Evolutionary conservation across 2,888 invertebrate species (phyloP).

Genomic region (Serrognathus titanus): DNA sequence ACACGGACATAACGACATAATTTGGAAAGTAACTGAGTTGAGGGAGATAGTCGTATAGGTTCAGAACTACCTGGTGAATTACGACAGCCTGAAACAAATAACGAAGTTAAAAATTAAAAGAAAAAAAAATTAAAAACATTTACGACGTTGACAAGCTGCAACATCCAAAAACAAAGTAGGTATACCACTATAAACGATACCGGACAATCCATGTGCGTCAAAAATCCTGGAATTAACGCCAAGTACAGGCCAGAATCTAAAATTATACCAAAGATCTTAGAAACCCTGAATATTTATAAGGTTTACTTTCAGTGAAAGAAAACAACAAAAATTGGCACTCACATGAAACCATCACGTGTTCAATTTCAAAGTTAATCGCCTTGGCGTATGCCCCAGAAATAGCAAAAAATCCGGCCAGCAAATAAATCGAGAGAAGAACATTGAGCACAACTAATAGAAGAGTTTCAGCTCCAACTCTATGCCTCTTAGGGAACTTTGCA

Average conservation of each 20-base stretch:
- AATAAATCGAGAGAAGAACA: constrained; percentile 12
- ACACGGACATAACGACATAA: constrained; percentile 22
- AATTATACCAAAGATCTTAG: not conserved
- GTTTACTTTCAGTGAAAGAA: not conserved
- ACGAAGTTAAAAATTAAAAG: not conserved
- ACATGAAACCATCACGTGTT: constrained; percentile 23
- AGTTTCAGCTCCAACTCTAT: constrained; percentile 21
- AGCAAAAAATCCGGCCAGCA: constrained; percentile 16
- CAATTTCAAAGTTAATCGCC: constrained; percentile 9
- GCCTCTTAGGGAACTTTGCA: constrained; percentile 20
- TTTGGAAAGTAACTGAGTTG: constrained; percentile 22
- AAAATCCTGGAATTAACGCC: constrained; percentile 27
- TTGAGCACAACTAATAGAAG: constrained; percentile 14
- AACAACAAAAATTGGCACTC: not conserved
- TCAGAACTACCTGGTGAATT: constrained; percentile 25
- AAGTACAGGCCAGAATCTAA: constrained; percentile 26
- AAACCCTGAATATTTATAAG: too few species aligned
- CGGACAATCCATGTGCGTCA: constrained; percentile 21
- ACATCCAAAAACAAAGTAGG: constrained; percentile 22
- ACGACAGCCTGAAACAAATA: constrained; percentile 18
- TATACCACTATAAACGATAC: constrained; percentile 22
- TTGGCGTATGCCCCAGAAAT: constrained; percentile 21
- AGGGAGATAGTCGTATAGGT: constrained; percentile 30
- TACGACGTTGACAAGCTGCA: not conserved
- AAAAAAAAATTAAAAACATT: not conserved